Conservation (phyloP, 2,888 invertebrate species). For the Tetranychus truncatus region DNA sequence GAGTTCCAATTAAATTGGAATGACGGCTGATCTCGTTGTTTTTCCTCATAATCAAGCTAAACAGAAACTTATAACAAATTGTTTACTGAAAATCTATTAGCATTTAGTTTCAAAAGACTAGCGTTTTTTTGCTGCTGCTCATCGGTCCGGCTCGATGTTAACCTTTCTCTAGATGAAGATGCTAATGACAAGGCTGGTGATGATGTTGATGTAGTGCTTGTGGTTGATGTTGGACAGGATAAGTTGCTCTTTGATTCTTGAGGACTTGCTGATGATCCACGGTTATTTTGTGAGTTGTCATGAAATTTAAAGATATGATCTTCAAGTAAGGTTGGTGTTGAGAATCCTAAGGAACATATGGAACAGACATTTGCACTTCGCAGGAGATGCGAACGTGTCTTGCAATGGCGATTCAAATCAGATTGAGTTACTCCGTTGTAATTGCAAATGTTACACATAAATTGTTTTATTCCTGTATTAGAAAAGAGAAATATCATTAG, state of each 20-base stretch:
- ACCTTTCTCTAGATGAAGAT: neutral
- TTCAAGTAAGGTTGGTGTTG: conserved; percentile 24
- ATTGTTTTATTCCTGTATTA: conserved; percentile 34
- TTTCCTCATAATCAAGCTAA: neutral
- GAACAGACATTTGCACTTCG: conserved; percentile 31
- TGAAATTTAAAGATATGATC: conserved; percentile 25
- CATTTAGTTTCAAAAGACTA: neutral
- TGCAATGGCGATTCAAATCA: conserved; percentile 36
- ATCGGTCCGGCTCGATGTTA: neutral
- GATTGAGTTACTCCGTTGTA: conserved; percentile 37
- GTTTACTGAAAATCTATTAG: conserved; percentile 2
- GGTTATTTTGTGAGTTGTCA: conserved; percentile 7
- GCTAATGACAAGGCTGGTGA: neutral
- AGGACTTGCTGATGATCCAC: neutral
- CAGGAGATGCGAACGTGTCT: conserved; percentile 35
- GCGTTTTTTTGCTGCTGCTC: neutral
- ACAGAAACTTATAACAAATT: conserved; percentile 1
- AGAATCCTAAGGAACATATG: conserved; percentile 24
- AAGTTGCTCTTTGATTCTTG: neutral
- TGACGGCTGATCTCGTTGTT: neutral
- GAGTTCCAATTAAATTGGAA: too few relatives aligned
- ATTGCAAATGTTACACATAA: conserved; percentile 35
- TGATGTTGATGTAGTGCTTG: neutral
- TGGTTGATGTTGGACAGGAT: neutral
- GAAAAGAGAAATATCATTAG: neutral